phyloP scores from a whole-genome alignment of 2,113 vertebrate genomes.

The Murina feae region DNA sequence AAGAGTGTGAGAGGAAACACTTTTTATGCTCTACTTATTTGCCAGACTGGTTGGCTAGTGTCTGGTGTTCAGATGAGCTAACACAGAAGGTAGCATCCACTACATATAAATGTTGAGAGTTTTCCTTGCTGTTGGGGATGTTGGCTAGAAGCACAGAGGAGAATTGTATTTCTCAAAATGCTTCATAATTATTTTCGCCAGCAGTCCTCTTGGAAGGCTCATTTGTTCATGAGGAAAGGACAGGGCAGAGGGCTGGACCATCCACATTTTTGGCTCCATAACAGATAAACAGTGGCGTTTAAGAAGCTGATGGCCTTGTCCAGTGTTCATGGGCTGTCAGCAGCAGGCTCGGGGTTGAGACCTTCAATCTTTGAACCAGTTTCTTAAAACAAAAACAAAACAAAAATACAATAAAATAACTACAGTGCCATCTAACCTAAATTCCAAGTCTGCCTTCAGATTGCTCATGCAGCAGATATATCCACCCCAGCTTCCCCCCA shows the following conservation, averaged over 20 bases:
- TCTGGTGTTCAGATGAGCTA: not conserved
- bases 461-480: not conserved
- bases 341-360: not conserved
- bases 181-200: not conserved
- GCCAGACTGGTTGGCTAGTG: not conserved
- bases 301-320: not conserved
- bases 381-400: not conserved
- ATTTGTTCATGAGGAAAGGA: not conserved
- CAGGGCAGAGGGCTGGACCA: not conserved
- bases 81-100: not conserved
- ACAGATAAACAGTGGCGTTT: not conserved
- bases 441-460: not conserved
- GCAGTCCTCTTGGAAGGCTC: not conserved
- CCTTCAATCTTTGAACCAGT: not conserved
- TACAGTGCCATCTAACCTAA: not conserved
- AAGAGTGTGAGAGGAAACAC: not conserved
- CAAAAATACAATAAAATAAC: not conserved
- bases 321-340: not conserved
- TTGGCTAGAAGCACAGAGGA: not conserved
- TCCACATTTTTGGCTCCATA: conserved; percentile 2
- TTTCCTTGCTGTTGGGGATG: not conserved
- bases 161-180: not conserved
- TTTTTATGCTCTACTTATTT: not conserved
- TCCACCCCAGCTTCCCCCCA: not conserved
- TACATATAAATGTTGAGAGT: not conserved